A percentile compares a stretch with the other conserved stretches of the same genome.
Conservation (phyloP, 2,888 invertebrate genomes). For the Pomacea canaliculata region DNA sequence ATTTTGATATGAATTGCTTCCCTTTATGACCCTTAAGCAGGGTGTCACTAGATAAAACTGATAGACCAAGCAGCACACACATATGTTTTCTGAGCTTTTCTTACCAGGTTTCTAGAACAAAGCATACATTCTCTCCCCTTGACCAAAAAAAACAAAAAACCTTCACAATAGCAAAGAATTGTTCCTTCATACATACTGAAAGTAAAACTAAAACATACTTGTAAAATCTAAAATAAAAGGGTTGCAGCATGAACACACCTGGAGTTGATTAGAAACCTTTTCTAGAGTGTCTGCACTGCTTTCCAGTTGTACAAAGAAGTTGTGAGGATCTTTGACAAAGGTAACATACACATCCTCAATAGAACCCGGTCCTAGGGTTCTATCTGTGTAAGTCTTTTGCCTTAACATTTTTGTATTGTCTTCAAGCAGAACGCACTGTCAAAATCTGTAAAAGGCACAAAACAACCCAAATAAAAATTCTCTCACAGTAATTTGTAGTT, state of each 20-base stretch:
- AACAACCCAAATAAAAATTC: neutral
- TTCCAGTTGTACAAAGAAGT: slow-evolving; percentile 53
- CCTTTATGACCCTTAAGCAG: too few relatives aligned
- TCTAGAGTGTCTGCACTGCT: slow-evolving; percentile 43
- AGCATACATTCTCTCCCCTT: neutral
- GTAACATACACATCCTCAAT: slow-evolving; percentile 53
- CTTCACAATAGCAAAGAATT: neutral
- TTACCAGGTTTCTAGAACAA: too few relatives aligned
- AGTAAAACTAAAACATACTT: neutral
- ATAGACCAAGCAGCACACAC: too few relatives aligned
- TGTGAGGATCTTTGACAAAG: slow-evolving; percentile 52
- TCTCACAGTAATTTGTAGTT: too few relatives aligned
- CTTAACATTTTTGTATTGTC: slow-evolving; percentile 4
- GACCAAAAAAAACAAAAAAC: neutral
- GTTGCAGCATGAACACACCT: slow-evolving; percentile 26
- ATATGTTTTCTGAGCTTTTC: too few relatives aligned
- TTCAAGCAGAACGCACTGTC: too few relatives aligned
- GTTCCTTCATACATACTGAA: neutral
- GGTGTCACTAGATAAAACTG: too few relatives aligned
- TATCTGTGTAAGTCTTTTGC: slow-evolving; percentile 5
- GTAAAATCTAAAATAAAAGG: too few relatives aligned
- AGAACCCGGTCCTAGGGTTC: slow-evolving; percentile 36
- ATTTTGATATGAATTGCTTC: too few relatives aligned
- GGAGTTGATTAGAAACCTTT: slow-evolving; percentile 46
- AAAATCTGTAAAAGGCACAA: neutral